Evolutionary conservation across 2,113 vertebrate genomes (phyloP).

Genomic region (Oreochromis aureus): DNA sequence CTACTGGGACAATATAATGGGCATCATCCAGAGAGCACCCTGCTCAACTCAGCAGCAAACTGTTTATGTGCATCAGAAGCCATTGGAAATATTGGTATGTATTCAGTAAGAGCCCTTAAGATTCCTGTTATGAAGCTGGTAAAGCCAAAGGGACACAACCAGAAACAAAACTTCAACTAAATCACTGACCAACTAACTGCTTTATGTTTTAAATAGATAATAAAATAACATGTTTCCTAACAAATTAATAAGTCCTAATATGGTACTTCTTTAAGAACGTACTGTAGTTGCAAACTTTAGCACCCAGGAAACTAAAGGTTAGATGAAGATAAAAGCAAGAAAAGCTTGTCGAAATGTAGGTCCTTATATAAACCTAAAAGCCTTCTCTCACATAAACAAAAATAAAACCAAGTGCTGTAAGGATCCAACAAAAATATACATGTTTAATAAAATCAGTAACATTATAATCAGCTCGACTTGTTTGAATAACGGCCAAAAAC

Average conservation of each 20-base stretch:
- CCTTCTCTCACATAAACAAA: background rate
- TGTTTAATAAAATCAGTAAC: background rate
- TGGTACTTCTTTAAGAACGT: background rate
- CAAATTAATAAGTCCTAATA: background rate
- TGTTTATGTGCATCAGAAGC: background rate
- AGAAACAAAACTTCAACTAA: background rate
- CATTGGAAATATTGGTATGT: accelerated
- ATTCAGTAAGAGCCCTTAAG: background rate
- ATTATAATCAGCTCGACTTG: background rate
- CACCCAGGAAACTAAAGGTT: background rate
- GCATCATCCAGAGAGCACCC: background rate
- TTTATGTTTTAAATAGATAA: background rate
- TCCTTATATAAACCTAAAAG: background rate
- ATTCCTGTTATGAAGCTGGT: background rate
- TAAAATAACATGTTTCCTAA: background rate
- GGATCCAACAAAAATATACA: background rate
- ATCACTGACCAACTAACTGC: background rate
- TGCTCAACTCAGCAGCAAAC: background rate
- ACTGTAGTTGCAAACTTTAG: background rate
- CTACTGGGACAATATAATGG: background rate
- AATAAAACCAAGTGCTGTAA: background rate
- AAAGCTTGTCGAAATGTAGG: background rate
- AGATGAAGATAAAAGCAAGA: background rate
- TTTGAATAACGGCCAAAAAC: background rate
- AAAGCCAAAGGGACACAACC: background rate